Conservation (phyloP, 1,140 invertebrate genomes). For the Muscidifurax raptorellus region DNA sequence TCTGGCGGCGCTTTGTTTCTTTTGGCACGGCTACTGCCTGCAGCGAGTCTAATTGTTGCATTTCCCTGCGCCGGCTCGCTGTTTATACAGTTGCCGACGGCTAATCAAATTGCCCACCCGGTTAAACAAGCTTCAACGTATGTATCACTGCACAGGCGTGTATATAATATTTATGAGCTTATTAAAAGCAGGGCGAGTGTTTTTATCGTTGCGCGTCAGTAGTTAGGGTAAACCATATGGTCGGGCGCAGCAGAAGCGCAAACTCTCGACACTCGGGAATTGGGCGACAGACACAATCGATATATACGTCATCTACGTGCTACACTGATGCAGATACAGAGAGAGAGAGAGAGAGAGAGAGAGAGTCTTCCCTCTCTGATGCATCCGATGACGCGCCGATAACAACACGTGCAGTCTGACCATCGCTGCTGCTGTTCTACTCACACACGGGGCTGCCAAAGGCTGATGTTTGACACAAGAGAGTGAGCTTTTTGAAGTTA, state of each 20-base stretch:
- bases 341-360: no score
- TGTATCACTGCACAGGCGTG: no score
- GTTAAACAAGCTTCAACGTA: background rate
- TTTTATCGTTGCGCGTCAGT: background rate
- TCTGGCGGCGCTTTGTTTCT: background rate
- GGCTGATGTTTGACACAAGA: background rate
- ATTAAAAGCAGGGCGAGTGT: background rate
- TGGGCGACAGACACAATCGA: background rate
- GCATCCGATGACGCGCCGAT: constrained; percentile 15
- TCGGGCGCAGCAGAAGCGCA: background rate
- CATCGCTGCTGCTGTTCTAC: background rate
- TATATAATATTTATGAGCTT: no score
- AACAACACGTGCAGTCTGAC: background rate
- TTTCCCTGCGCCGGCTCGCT: no score
- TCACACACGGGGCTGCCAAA: background rate
- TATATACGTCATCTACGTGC: background rate
- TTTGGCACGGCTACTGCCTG: background rate
- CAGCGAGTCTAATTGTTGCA: no score
- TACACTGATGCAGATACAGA: no score
- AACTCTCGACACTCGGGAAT: background rate
- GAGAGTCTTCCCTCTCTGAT: background rate
- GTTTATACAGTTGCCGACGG: background rate
- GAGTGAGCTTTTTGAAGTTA: background rate
- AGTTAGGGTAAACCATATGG: background rate
- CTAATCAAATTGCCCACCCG: background rate